Evolutionary conservation across 2,113 vertebrate genomes (phyloP).

Genomic region (Anguilla japonica): DNA sequence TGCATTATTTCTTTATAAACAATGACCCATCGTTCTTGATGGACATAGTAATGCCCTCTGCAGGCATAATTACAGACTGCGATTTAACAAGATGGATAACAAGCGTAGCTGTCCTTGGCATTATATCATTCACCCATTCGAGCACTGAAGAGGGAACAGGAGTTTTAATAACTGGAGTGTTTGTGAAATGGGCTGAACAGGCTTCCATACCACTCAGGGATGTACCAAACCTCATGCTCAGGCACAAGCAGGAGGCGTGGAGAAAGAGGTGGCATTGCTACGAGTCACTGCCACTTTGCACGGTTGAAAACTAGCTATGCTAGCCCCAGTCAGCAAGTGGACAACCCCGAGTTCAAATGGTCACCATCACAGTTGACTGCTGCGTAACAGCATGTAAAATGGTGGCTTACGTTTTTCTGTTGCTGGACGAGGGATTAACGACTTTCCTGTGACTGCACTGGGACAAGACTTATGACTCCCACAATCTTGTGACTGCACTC

Average conservation of each 20-base stretch:
- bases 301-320: constrained; percentile 36
- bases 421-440: background rate
- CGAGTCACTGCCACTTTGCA: constrained; percentile 30
- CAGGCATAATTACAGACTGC: background rate
- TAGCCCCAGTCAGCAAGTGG: constrained; percentile 35
- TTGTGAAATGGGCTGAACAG: constrained; percentile 40
- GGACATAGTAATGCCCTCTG: background rate
- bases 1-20: background rate
- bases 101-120: background rate
- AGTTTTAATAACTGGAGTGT: constrained; percentile 40
- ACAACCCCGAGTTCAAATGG: background rate
- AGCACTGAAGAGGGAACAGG: constrained; percentile 15
- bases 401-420: background rate
- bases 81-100: background rate
- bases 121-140: background rate
- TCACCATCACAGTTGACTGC: background rate
- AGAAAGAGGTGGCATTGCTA: constrained; percentile 35
- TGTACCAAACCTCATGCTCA: constrained; percentile 42
- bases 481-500: no score
- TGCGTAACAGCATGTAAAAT: background rate
- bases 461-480: no score
- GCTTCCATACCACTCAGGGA: constrained; percentile 36
- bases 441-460: no score
- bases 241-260: constrained; percentile 35
- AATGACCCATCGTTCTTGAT: background rate